A percentile compares a stretch with the other conserved stretches of the same genome.
These are phyloP conservation scores for Rhabdomys dilectus DNA, from an alignment of 2,113 vertebrate species.

Conservation along the genomic window DNA sequence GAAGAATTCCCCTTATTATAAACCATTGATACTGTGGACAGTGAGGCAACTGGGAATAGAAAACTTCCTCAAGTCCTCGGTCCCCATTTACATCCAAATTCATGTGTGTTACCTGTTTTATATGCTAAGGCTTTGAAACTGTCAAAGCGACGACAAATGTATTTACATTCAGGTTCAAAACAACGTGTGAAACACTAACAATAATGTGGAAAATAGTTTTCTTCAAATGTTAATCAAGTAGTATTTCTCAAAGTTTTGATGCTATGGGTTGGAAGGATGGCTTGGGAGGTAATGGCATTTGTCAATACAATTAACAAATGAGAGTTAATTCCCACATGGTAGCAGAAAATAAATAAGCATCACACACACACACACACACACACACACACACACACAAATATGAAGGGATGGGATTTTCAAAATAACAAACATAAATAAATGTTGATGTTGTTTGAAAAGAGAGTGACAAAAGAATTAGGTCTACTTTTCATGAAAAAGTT, in stretches of 20 bases:
- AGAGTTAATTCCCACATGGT: not conserved
- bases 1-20: not conserved
- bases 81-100: not conserved
- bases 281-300: not conserved
- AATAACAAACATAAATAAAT: not conserved
- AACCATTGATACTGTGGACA: not conserved
- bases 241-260: not conserved
- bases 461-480: not conserved
- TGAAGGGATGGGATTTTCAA: not conserved
- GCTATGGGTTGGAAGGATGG: no score
- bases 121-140: not conserved
- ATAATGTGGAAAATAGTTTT: no score
- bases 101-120: not conserved
- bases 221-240: not conserved
- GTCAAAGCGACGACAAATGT: not conserved
- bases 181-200: not conserved
- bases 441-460: not conserved
- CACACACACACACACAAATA: not conserved
- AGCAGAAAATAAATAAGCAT: not conserved
- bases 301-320: not conserved
- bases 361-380: not conserved
- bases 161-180: not conserved
- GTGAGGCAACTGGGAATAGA: not conserved
- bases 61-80: not conserved
- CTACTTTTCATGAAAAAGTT: not conserved